Evolutionary conservation across 2,113 vertebrate species (phyloP), one percentile per base, ranked within the genome.

Genomic region (Raja brachyura): DNA sequence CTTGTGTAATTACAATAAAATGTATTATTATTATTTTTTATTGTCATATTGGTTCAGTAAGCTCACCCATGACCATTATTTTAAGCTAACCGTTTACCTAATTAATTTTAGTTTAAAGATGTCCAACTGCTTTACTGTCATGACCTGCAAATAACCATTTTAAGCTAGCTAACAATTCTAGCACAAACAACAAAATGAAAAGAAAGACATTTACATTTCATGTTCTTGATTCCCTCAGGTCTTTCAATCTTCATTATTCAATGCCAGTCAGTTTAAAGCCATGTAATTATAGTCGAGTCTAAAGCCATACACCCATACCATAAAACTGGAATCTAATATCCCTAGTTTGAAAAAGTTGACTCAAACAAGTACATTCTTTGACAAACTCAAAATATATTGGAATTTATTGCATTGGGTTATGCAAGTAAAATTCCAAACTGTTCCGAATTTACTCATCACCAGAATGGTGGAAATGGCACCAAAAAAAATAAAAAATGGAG

Each of bases 301-400:
- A 16, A 83, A 56, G 31, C 5, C 8, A 0, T 10, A 56, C 48
- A 83, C 4, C 39, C 39, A 25, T 4, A 39, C 14, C n/a, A 39
- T 22, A 90, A 70, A 70, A 73, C 33, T 92, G 33, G n/a, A 92
- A 73, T 70, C 66, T 48, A 48, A 16, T 59, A 88, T 88, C 59
- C 28, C 28, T 61, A 63, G 83, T 33, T 7, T 66, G 28, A 14
- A 85, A 22, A 59, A 86, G 22, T 13, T 78, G 31, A 83, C 6
- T 85, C 56, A 56, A 81, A 54, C 48, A 81, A 85, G 54, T 59
- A 85, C 81, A 85, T 59, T 85, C 56, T 54, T 85, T 85, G 22
- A 85, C 81, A 85, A 85, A 85, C 22, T 83, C 20, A 48, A 25
- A 28, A n/a, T 20, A 33, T 2, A 9, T 85, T 61, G 39, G 78